Evolutionary conservation across 1,140 invertebrate genomes (phyloP), one percentile per base, ranked within the genome.

Genomic region (Eueides isabella): DNA sequence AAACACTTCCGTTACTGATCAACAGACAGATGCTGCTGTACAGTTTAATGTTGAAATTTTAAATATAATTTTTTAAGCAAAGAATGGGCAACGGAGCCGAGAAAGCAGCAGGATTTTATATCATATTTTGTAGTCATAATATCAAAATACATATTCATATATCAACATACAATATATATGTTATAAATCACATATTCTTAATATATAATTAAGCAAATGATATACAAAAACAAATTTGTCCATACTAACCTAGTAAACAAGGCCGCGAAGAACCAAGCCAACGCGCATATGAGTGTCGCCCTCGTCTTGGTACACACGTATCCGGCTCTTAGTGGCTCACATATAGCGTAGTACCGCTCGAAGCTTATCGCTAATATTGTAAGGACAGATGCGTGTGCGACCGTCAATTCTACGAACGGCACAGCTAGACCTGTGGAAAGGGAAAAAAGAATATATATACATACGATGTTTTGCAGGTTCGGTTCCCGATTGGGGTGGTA

Each of bases 281-380:
- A 87, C 0, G 97, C 92, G 82, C 98, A 98, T 65, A 98, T 97
- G 61, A 97, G 93, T 4, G 97, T 95, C 0, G 97, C 97, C 72
- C 97, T 94, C 1, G 97, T 95, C 91, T 98, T 98, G 2, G 97
- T 98, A 86, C 98, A 98, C 16, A 98, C 97, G 90, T 98, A 98
- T 78, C 97, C 97, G 0, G 97, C 98, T 81, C 97, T 95, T 55
- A 99, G 92, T 0, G 98, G 98, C 82, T 98, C 96, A 90, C 98
- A 99, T 83, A 99, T 98, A 30, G 98, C 98, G 91, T 98, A 98
- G 93, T 99, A 99, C 6, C 98, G 94, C 89, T 99, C 98, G 86
- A 99, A 97, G 89, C 97, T 97, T 82, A 98, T 98, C 61, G 98
- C 98, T 80, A 99, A 93, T 77, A 99, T 99, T 14, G 98, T 99